A percentile compares a stretch with the other conserved stretches of the same genome.
phyloP scores from a whole-genome alignment of 2,888 invertebrate genomes.

The Lydus trimaculatus region DNA sequence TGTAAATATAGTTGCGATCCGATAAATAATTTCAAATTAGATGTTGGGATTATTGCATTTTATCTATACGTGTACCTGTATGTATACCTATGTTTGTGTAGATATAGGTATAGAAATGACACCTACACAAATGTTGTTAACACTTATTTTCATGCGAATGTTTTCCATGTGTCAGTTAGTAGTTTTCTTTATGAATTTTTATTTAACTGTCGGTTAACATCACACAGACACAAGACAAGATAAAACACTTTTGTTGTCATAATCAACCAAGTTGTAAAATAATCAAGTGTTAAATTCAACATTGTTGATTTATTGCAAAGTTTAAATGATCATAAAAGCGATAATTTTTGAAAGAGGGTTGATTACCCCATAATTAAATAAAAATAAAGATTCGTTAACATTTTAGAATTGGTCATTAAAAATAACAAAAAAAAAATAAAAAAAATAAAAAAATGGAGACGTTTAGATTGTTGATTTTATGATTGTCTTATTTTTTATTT shows the following conservation, averaged over 20 bases:
- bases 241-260: constrained; percentile 8
- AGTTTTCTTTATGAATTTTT: background rate
- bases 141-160: constrained; percentile 14
- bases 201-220: background rate
- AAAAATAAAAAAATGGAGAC: background rate
- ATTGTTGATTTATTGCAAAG: constrained; percentile 8
- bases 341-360: background rate
- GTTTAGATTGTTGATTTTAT: background rate
- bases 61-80: no score
- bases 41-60: constrained; percentile 23
- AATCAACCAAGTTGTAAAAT: constrained; percentile 11
- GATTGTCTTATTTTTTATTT: background rate
- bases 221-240: background rate
- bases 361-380: constrained; percentile 1
- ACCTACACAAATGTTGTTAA: constrained; percentile 27
- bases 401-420: background rate
- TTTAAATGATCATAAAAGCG: background rate
- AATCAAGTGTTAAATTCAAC: constrained; percentile 13
- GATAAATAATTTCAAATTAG: constrained; percentile 32
- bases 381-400: background rate
- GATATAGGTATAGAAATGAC: constrained; percentile 20
- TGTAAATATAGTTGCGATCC: constrained; percentile 22
- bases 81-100: no score
- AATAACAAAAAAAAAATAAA: no score
- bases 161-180: background rate